Percentiles rank a stretch among this genome's conserved stretches.
phyloP scores from a whole-genome alignment of 2,797 vertebrate species.

The Pachyuromys duprasi region DNA sequence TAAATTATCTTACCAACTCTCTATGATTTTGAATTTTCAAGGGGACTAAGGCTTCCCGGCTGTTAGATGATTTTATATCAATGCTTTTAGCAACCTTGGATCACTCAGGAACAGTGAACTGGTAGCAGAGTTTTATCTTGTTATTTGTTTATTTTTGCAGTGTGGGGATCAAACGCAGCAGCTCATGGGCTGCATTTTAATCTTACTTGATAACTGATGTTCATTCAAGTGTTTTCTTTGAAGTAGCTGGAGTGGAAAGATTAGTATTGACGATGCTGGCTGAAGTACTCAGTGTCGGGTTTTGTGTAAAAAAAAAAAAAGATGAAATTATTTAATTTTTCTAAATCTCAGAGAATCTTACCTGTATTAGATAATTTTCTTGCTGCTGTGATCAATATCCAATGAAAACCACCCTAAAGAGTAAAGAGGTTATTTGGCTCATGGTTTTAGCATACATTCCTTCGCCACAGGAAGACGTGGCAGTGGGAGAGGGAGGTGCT shows the following conservation, averaged over 20 bases:
- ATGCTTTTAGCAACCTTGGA: not conserved
- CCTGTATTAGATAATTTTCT: not conserved
- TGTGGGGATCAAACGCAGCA: not conserved
- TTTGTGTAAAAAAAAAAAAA: conserved; percentile 18
- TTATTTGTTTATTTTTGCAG: not conserved
- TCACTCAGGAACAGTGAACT: too few relatives aligned
- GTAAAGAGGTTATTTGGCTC: not conserved
- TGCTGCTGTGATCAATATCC: not conserved
- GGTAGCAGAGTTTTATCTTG: not conserved
- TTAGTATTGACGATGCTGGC: not conserved
- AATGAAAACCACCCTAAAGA: not conserved
- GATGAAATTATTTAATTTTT: conserved; percentile 43
- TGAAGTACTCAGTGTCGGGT: not conserved
- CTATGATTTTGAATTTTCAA: not conserved
- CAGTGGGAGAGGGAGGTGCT: not conserved
- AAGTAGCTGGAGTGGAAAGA: not conserved
- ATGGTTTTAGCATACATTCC: not conserved
- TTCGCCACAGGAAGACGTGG: not conserved
- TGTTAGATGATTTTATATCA: not conserved
- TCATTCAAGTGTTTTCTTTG: not conserved
- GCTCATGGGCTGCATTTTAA: not conserved
- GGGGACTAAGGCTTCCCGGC: not conserved
- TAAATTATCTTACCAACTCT: not conserved
- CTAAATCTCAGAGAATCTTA: conserved; percentile 13
- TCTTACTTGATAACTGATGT: not conserved